Evolutionary conservation across 1,140 invertebrate genomes (phyloP).

Genomic region (Nasonia longicornis): DNA sequence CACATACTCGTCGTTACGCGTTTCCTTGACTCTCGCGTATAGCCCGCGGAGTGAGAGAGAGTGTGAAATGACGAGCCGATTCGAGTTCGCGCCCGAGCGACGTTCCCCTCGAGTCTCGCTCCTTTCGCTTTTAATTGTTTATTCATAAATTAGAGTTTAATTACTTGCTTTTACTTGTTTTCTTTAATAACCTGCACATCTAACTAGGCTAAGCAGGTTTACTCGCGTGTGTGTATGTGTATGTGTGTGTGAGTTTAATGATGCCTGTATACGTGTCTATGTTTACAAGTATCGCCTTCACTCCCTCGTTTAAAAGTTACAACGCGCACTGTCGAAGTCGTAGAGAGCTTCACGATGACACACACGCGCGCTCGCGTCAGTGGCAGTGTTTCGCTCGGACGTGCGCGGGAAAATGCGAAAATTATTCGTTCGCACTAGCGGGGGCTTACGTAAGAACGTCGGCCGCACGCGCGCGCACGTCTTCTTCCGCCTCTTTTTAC

Average conservation of each 20-base stretch:
- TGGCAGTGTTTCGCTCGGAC: constrained; percentile 35
- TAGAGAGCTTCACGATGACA: constrained; percentile 37
- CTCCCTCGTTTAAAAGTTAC: constrained; percentile 18
- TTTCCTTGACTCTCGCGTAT: constrained; percentile 41
- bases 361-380: constrained; percentile 22
- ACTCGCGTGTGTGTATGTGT: constrained; percentile 15
- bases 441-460: constrained; percentile 40
- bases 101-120: neutral
- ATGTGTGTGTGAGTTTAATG: neutral
- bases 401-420: constrained; percentile 29
- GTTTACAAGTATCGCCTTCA: neutral
- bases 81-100: constrained; percentile 13
- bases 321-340: constrained; percentile 36
- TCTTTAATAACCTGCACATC: constrained; percentile 41
- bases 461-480: constrained; percentile 13
- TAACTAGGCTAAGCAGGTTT: constrained; percentile 45
- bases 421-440: neutral
- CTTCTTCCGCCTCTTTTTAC: neutral
- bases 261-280: neutral
- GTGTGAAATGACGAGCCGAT: constrained; percentile 32
- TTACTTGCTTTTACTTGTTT: constrained; percentile 23
- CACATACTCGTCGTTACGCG: constrained; percentile 47
- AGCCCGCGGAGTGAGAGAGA: constrained; percentile 26
- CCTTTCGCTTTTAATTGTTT: constrained; percentile 20
- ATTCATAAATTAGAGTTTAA: constrained; percentile 44